Evolutionary conservation across 1,140 invertebrate species (phyloP).

Genomic region (Pogonomyrmex californicus): DNA sequence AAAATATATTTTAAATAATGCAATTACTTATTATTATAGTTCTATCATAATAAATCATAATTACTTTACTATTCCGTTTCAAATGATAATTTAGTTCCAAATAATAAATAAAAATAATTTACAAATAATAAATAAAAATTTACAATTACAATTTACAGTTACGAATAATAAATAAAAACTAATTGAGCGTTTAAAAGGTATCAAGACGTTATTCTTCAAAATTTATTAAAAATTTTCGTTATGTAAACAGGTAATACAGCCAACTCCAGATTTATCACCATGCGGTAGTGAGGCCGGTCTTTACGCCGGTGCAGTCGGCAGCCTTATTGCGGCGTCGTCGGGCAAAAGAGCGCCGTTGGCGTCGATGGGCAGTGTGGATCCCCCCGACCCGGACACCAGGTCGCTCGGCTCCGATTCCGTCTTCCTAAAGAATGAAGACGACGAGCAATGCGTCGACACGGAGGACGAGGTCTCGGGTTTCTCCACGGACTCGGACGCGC

Average conservation of each 20-base stretch:
- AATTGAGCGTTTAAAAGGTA: background rate
- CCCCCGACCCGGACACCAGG: conserved; percentile 88
- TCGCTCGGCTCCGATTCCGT: conserved; percentile 91
- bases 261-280: conserved; percentile 93
- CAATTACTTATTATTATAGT: background rate
- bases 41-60: background rate
- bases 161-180: background rate
- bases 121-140: background rate
- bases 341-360: conserved; percentile 90
- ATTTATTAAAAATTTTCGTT: background rate
- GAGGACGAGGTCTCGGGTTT: conserved; percentile 94
- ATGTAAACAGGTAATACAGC: conserved; percentile 89
- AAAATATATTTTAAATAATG: background rate
- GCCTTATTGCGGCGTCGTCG: conserved; percentile 55
- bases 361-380: conserved; percentile 92
- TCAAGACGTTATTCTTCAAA: no score
- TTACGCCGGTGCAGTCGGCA: conserved; percentile 80
- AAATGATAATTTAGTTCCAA: background rate
- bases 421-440: conserved; percentile 87
- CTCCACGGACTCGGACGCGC: conserved; percentile 92
- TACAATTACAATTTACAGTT: background rate
- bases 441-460: conserved; percentile 89
- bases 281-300: conserved; percentile 91
- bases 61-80: background rate
- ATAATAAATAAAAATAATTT: background rate